A percentile compares a stretch with the other conserved stretches of the same genome.
phyloP scores from a whole-genome alignment of 2,797 vertebrate genomes.

The Peromyscus attwateri region DNA sequence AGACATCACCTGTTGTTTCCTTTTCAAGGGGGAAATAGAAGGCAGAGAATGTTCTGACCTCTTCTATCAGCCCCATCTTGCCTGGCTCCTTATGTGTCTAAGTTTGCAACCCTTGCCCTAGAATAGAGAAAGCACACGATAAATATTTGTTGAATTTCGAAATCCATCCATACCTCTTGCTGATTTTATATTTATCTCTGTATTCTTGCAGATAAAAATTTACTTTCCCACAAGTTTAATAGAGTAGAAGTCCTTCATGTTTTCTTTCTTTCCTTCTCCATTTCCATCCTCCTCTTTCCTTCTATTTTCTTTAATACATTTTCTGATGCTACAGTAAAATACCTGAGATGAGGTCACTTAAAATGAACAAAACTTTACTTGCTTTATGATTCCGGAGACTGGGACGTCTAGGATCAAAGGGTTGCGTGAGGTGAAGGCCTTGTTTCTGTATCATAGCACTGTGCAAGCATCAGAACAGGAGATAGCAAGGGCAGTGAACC shows the following conservation, averaged over 20 bases:
- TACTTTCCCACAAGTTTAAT: slow-evolving; percentile 35
- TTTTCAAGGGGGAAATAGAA: slow-evolving; percentile 35
- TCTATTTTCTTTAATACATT: neutral
- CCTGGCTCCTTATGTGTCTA: slow-evolving; percentile 12
- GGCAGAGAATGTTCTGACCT: neutral
- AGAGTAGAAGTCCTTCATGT: neutral
- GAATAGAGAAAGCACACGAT: slow-evolving; percentile 51
- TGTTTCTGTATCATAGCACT: neutral
- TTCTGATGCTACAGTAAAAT: neutral
- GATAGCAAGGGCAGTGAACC: neutral
- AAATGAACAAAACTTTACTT: neutral
- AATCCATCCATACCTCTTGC: slow-evolving; percentile 60
- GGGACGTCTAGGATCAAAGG: too few species aligned
- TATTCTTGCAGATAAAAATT: slow-evolving; percentile 62
- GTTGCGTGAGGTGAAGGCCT: neutral
- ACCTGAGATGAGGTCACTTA: neutral
- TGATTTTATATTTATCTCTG: slow-evolving; percentile 60
- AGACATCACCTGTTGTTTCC: neutral
- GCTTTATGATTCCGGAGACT: neutral
- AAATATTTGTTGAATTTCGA: slow-evolving; percentile 74
- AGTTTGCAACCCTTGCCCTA: slow-evolving; percentile 63
- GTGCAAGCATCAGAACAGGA: neutral
- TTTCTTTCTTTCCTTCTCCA: too few species aligned
- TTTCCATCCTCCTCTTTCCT: neutral
- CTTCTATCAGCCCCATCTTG: slow-evolving; percentile 9